A percentile compares a stretch with the other conserved stretches of the same genome.
Evolutionary conservation across 2,888 invertebrate genomes (phyloP).

Genomic region (Monochamus alternatus): DNA sequence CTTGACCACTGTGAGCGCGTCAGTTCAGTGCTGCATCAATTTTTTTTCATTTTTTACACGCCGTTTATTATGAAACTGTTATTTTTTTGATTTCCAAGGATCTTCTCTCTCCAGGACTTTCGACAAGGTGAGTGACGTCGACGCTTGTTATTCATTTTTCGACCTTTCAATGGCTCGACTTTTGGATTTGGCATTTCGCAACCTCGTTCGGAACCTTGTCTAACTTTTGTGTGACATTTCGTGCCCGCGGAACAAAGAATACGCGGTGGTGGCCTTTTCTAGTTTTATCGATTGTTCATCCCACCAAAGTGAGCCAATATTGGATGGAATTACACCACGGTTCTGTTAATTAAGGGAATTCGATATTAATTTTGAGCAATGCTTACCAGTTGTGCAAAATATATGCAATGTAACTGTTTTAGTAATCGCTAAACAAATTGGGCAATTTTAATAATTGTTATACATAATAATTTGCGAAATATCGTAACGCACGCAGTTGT

Average conservation of each 20-base stretch:
- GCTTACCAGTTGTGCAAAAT: constrained; percentile 26
- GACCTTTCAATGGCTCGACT: constrained; percentile 48
- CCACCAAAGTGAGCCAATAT: not conserved
- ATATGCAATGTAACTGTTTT: constrained; percentile 36
- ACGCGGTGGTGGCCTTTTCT: not conserved
- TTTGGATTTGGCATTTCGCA: constrained; percentile 39
- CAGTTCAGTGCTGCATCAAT: constrained; percentile 42
- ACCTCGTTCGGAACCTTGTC: constrained; percentile 35
- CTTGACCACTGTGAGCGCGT: constrained; percentile 43
- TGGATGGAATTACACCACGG: constrained; percentile 7
- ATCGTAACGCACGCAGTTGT: constrained; percentile 7
- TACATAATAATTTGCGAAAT: constrained; percentile 36
- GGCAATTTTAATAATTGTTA: constrained; percentile 35
- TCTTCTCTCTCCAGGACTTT: constrained; percentile 45
- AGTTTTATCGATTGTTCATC: not conserved
- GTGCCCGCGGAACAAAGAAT: constrained; percentile 22
- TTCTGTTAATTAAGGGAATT: constrained; percentile 3
- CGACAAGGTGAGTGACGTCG: constrained; percentile 52
- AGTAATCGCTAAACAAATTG: constrained; percentile 35
- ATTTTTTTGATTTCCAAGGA: constrained; percentile 44
- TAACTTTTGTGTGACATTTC: constrained; percentile 23
- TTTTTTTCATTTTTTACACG: constrained; percentile 41
- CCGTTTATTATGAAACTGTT: constrained; percentile 47
- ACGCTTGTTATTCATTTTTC: constrained; percentile 49
- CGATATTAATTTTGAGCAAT: constrained; percentile 28